A percentile compares a stretch with the other conserved stretches of the same genome.
Conservation (phyloP, 2,888 invertebrate species). For the Melipona bicolor region DNA sequence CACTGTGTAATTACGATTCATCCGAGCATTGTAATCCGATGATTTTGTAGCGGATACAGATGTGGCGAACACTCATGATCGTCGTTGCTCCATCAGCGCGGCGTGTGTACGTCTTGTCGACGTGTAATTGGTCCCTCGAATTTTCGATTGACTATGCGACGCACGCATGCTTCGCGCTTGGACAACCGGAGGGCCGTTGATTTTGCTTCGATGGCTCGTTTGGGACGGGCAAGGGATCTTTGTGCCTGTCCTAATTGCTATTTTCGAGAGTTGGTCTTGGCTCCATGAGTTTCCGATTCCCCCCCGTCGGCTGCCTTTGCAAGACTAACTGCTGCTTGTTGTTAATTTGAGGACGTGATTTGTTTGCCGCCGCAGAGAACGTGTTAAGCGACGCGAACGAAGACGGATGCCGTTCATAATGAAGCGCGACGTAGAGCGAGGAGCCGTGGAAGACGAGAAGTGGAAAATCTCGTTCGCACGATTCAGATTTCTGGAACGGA, state of each 20-base stretch:
- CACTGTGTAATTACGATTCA: slow-evolving; percentile 74
- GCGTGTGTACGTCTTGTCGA: not conserved
- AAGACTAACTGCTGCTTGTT: not conserved
- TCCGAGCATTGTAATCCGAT: slow-evolving; percentile 73
- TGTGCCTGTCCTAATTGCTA: not conserved
- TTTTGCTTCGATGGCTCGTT: slow-evolving; percentile 12
- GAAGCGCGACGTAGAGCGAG: not conserved
- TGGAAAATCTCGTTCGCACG: not conserved
- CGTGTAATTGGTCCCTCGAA: slow-evolving; percentile 28
- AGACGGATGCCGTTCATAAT: not conserved
- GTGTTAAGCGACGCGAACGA: too few relatives aligned
- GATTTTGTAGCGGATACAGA: slow-evolving; percentile 60
- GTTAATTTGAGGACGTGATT: not conserved
- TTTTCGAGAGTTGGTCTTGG: not conserved
- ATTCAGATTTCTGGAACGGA: not conserved
- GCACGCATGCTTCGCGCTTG: not conserved
- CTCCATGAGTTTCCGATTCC: not conserved
- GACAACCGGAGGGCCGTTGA: not conserved
- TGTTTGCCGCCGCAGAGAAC: not conserved
- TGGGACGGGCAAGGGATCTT: not conserved
- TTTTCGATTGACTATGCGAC: not conserved
- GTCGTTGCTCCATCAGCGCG: slow-evolving; percentile 10
- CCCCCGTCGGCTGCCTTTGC: too few relatives aligned
- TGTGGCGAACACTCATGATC: slow-evolving; percentile 22
- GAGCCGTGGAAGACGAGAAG: not conserved